phyloP scores from a whole-genome alignment of 2,113 vertebrate species.

The Phalacrocorax aristotelis region DNA sequence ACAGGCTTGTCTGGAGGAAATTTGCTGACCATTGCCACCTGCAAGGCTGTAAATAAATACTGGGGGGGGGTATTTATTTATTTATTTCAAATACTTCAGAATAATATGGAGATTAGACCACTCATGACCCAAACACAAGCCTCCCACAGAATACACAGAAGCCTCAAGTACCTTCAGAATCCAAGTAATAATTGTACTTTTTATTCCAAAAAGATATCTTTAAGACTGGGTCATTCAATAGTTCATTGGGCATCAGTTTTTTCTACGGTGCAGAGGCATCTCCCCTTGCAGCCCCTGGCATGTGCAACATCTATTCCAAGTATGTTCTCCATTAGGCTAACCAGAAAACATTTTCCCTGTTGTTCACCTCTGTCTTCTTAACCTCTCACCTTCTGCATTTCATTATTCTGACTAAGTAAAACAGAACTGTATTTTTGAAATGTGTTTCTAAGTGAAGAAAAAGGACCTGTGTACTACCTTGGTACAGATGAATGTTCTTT shows the following conservation, averaged over 20 bases:
- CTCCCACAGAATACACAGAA: background rate
- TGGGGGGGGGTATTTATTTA: background rate
- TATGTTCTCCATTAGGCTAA: background rate
- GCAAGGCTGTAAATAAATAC: background rate
- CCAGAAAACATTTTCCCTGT: background rate
- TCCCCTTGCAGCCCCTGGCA: background rate
- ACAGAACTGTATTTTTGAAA: background rate
- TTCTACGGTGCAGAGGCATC: background rate
- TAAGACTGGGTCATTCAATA: background rate
- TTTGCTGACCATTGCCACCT: slow-evolving; percentile 2
- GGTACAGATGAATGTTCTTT: background rate
- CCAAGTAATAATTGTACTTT: background rate
- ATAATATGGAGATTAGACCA: background rate
- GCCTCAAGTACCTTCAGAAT: background rate
- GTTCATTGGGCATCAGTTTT: background rate
- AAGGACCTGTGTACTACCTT: background rate
- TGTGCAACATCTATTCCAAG: background rate
- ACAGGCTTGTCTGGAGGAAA: background rate
- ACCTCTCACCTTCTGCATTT: background rate
- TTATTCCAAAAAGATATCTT: background rate
- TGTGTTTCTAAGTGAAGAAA: background rate
- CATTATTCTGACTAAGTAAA: background rate
- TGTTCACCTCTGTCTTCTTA: slow-evolving; percentile 4
- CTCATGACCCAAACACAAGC: background rate
- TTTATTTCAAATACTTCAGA: background rate